These are phyloP conservation scores for Ploceus nigricollis DNA, from an alignment of 2,113 vertebrate genomes.

Conservation along the genomic window DNA sequence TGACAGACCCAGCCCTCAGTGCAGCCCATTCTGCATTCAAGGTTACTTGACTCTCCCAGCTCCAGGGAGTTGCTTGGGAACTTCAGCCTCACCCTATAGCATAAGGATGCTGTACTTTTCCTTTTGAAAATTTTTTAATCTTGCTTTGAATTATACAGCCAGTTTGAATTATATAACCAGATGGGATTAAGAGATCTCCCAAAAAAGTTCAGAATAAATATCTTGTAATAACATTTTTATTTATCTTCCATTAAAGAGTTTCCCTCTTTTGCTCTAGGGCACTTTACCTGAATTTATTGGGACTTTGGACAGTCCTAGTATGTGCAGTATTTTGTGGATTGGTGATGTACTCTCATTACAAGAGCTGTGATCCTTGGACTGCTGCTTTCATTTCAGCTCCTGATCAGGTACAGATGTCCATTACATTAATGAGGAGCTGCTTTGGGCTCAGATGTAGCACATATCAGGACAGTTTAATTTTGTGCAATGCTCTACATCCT, in stretches of 20 bases:
- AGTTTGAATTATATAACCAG: not conserved
- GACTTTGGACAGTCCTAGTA: constrained; percentile 77
- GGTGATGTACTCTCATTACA: constrained; percentile 81
- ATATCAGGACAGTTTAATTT: not conserved
- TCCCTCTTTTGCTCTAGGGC: constrained; percentile 68
- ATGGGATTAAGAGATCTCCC: not conserved
- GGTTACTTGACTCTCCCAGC: not conserved
- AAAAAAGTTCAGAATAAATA: not conserved
- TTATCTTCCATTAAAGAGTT: not conserved
- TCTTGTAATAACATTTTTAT: not conserved
- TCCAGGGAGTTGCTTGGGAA: not conserved
- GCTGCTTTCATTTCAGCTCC: constrained; percentile 77
- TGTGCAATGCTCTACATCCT: not conserved
- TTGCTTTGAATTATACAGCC: not conserved
- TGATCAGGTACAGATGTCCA: constrained; percentile 76
- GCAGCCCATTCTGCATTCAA: fast-evolving
- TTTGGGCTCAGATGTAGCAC: not conserved
- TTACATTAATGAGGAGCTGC: not conserved
- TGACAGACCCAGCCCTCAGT: fast-evolving
- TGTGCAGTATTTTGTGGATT: constrained; percentile 83
- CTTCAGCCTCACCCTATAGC: not conserved
- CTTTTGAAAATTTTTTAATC: too few species aligned
- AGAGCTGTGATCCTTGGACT: constrained; percentile 84
- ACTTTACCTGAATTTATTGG: constrained; percentile 84
- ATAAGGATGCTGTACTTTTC: not conserved